Conservation (phyloP, 1,140 invertebrate genomes). For the Diorhabda sublineata region DNA sequence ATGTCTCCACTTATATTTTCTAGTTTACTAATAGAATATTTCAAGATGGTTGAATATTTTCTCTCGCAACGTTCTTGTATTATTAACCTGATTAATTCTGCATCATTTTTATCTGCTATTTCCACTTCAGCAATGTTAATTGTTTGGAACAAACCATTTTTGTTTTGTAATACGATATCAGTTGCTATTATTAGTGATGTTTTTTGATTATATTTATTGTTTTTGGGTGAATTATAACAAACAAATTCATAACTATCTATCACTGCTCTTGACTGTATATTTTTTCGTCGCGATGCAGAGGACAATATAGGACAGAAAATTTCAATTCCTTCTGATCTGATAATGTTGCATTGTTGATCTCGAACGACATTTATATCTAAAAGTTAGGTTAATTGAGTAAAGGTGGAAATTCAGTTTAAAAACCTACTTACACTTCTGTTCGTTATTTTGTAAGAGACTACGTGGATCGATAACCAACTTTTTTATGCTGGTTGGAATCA, state of each 20-base stretch:
- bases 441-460: constrained; percentile 55
- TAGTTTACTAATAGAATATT: too few relatives aligned
- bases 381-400: constrained; percentile 28
- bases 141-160: background rate
- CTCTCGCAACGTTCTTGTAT: too few relatives aligned
- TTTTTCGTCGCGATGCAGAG: constrained; percentile 74
- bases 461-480: constrained; percentile 74
- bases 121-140: too few relatives aligned
- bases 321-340: constrained; percentile 81
- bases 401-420: too few relatives aligned
- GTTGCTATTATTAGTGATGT: constrained; percentile 60
- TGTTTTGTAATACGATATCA: constrained; percentile 55
- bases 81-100: too few relatives aligned
- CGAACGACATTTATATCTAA: constrained; percentile 41
- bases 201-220: constrained; percentile 57
- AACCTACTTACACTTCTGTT: constrained; percentile 6
- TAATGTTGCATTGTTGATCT: constrained; percentile 52
- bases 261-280: constrained; percentile 69
- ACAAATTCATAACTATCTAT: constrained; percentile 79
- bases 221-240: constrained; percentile 60
- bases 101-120: too few relatives aligned
- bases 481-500: constrained; percentile 78
- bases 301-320: constrained; percentile 84
- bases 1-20: too few relatives aligned
- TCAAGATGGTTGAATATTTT: too few relatives aligned